Evolutionary conservation across 1,140 invertebrate genomes (phyloP).

Genomic region (Drosophila kurseongensis): DNA sequence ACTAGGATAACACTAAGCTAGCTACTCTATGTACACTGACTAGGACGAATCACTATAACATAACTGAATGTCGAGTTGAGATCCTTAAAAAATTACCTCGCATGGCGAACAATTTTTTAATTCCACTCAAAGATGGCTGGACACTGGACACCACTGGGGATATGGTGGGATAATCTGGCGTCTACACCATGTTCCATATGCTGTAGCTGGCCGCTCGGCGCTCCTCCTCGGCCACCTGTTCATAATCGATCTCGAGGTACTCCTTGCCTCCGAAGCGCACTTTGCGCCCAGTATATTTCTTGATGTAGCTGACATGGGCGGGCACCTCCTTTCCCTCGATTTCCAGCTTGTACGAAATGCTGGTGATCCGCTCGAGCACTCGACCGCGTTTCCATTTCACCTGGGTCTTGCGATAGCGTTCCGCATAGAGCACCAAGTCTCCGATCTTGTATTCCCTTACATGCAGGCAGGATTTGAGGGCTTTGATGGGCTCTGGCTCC

Average conservation of each 20-base stretch:
- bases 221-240: constrained; percentile 80
- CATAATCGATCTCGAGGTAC: constrained; percentile 83
- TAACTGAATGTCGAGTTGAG: constrained; percentile 78
- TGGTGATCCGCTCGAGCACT: constrained; percentile 75
- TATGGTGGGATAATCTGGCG: neutral
- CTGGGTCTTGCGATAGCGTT: constrained; percentile 78
- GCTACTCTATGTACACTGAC: constrained; percentile 5
- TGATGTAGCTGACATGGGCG: constrained; percentile 79
- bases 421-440: constrained; percentile 74
- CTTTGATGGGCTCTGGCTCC: constrained; percentile 39
- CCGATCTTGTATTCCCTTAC: constrained; percentile 74
- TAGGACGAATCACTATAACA: constrained; percentile 60
- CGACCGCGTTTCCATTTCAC: constrained; percentile 77
- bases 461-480: constrained; percentile 75
- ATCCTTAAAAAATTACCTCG: constrained; percentile 73
- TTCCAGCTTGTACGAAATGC: constrained; percentile 80
- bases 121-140: constrained; percentile 62
- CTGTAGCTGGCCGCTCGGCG: constrained; percentile 76
- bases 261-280: constrained; percentile 81
- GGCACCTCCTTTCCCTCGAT: constrained; percentile 80
- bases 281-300: constrained; percentile 79
- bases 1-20: constrained; percentile 59
- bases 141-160: constrained; percentile 40
- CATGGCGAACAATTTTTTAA: constrained; percentile 55
- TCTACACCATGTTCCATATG: constrained; percentile 83